Percentiles rank a stretch among this genome's conserved stretches.
These are phyloP conservation scores for Anguilla rostrata DNA, from an alignment of 2,113 vertebrate genomes.

Conservation along the genomic window DNA sequence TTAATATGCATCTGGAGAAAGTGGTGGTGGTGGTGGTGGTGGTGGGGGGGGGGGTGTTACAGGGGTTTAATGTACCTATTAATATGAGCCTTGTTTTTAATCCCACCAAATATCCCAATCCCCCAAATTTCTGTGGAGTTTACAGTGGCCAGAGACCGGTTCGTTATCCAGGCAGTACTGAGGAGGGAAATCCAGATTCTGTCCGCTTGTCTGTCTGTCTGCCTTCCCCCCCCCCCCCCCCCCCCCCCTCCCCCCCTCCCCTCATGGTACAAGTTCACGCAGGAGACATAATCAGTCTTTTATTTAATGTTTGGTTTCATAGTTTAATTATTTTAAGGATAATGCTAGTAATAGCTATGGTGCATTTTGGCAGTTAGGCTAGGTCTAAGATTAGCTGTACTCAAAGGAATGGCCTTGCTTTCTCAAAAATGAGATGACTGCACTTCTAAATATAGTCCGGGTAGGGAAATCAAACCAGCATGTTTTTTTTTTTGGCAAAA, in stretches of 20 bases:
- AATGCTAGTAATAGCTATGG: background rate
- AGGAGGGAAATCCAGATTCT: background rate
- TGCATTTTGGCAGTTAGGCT: background rate
- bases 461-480: background rate
- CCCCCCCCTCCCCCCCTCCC: no score
- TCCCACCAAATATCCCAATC: background rate
- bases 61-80: background rate
- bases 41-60: background rate
- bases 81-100: background rate
- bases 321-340: background rate
- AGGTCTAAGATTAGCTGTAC: background rate
- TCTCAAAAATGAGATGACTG: background rate
- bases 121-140: background rate
- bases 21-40: no score
- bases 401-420: background rate
- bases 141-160: background rate
- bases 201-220: background rate
- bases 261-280: background rate
- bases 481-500: background rate
- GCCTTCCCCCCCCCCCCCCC: no score
- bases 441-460: background rate
- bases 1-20: background rate
- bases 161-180: background rate
- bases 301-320: background rate
- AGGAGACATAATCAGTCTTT: background rate